A percentile compares a stretch with the other conserved stretches of the same genome.
phyloP scores from a whole-genome alignment of 2,113 vertebrate genomes.

The Epinephelus lanceolatus region DNA sequence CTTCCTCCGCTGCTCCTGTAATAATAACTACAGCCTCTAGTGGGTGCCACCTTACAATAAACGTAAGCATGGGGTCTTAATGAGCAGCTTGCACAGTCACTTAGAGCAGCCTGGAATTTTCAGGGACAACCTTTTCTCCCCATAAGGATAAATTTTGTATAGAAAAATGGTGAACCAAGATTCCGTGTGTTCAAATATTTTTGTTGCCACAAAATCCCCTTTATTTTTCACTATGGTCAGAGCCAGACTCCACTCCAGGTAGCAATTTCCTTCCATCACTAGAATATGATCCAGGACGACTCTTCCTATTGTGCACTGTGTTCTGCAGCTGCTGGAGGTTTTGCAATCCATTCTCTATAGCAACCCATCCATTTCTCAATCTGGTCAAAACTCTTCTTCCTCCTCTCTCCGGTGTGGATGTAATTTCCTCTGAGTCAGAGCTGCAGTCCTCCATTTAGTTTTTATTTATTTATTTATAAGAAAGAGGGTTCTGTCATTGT shows the following conservation, averaged over 20 bases:
- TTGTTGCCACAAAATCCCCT: neutral
- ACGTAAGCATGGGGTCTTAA: no score
- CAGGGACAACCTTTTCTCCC: neutral
- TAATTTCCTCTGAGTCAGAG: slow-evolving; percentile 21
- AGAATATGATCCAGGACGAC: slow-evolving; percentile 33
- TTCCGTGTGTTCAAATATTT: neutral
- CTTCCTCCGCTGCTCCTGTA: no score
- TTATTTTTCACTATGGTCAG: neutral
- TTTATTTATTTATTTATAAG: neutral
- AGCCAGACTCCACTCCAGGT: slow-evolving; percentile 21
- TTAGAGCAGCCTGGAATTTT: neutral
- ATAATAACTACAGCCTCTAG: no score
- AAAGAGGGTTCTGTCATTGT: neutral
- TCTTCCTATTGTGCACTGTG: slow-evolving; percentile 12
- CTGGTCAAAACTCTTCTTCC: slow-evolving; percentile 35
- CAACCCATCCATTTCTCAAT: slow-evolving; percentile 41
- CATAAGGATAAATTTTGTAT: neutral
- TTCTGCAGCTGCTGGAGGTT: slow-evolving; percentile 38
- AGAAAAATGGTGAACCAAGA: neutral
- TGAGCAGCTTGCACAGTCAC: no score
- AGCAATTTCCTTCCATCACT: slow-evolving; percentile 46
- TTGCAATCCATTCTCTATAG: slow-evolving; percentile 38
- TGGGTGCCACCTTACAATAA: no score
- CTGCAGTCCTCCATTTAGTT: slow-evolving; percentile 15
- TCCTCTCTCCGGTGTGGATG: slow-evolving; percentile 4